A percentile compares a stretch with the other conserved stretches of the same genome.
phyloP scores from a whole-genome alignment of 2,113 vertebrate genomes.

The Toxotes jaculatrix region DNA sequence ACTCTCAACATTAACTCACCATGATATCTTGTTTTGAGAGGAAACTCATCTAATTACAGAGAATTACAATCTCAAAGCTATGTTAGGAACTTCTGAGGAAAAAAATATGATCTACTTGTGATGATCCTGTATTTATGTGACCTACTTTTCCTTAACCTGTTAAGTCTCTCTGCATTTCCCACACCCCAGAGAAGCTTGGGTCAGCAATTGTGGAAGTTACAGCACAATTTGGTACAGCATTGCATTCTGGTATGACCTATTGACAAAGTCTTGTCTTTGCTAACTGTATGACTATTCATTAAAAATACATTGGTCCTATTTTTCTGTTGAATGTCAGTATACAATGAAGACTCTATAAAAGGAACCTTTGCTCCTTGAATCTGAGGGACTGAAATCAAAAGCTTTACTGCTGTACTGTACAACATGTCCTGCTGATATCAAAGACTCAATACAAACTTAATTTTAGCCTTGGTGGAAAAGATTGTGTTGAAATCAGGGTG shows the following conservation, averaged over 20 bases:
- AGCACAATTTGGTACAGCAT: neutral
- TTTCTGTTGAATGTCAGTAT: neutral
- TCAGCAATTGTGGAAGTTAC: conserved; percentile 20
- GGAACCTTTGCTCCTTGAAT: neutral
- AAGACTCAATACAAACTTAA: neutral
- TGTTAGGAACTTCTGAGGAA: neutral
- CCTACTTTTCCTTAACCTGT: conserved; percentile 27
- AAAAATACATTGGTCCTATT: neutral
- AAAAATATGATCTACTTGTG: neutral
- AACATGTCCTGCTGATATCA: neutral
- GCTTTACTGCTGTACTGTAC: neutral
- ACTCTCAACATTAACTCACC: neutral
- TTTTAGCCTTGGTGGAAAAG: neutral
- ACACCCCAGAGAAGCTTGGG: neutral
- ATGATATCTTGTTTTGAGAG: conserved; percentile 3
- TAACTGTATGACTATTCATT: neutral
- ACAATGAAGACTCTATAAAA: neutral
- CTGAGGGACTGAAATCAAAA: too few relatives aligned
- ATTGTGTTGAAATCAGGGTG: neutral
- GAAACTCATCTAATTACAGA: conserved; percentile 7
- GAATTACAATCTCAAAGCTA: conserved; percentile 25
- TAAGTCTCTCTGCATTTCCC: conserved; percentile 4
- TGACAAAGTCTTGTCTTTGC: neutral
- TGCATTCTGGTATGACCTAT: neutral
- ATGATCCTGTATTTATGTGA: conserved; percentile 16